Base-by-base conservation (phyloP, 2,888 invertebrate species). In the Geophilus truncorum region DNA sequence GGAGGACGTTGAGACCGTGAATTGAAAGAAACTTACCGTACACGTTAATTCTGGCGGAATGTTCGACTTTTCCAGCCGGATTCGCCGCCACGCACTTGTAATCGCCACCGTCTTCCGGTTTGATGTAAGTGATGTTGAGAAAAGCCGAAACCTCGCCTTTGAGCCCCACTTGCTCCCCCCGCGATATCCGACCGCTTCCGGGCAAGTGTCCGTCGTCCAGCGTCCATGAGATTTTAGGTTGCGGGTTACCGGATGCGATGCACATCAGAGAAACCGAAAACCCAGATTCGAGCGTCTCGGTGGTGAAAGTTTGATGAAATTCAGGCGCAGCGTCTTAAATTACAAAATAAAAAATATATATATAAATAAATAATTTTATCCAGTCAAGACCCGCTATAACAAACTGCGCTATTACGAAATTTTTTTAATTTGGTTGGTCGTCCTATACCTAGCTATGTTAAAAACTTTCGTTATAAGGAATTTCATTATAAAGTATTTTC, bases 271-370 rank as follows among this genome's bases (percentile, higher is more conserved):
- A 83, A 23, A 83, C 82, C 10, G 82, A 81, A 18, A 82, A 80
- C 1, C 83, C 83, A 9, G 83, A 84, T 23, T 84, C 82, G 10
- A 84, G 81, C 0, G 83, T 84, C 57, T 82, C 82, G 77, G 84
- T 83, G 12, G 81, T 80, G 78, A 84, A 84, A 1, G 82, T 62
- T 28, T 82, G 85, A n/a, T 85, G 82, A 21, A 87, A 83, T 7
- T 84, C 82, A 15, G 88, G 87, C 30, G 85, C 84, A 9, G 87
- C 85, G 77, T 87, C 88, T 88, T 83, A 9, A 83, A 81, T 34
- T 80, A 77, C 80, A 25, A n/a, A n/a, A n/a, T n/a, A n/a, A n/a
- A n/a, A n/a, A n/a, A n/a, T n/a, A n/a, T n/a, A n/a, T n/a, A n/a
- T n/a, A n/a, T n/a, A n/a, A n/a, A n/a, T n/a, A n/a, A n/a, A n/a